Base-by-base conservation (phyloP, 2,888 invertebrate species). In the Orchesella flavescens region DNA sequence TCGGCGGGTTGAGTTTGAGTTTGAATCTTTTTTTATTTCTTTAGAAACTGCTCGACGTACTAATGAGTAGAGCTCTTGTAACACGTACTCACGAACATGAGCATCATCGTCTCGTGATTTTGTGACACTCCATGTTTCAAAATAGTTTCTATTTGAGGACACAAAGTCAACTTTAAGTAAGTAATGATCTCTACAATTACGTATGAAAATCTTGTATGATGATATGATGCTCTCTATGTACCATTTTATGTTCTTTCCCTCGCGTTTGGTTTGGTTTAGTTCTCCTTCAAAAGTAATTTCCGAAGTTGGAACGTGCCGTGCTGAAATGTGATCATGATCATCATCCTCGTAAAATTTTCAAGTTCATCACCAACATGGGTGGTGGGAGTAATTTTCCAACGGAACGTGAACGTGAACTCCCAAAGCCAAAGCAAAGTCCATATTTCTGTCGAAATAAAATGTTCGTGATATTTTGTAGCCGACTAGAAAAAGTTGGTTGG, bases 111-210 rank as follows among this genome's bases (percentile, higher is more conserved):
- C 61, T 78, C 34, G 7, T 34, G 34, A 34, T 34, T 34, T 34
- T 34, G 34, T 34, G 34, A 34, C 34, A n/a, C n/a, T n/a, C n/a
- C n/a, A 75, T 44, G 21, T 9, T 77, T 34, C 34, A 7, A 34
- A 15, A 65, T 43, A 65, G 3, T 34, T 34, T 3, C 59, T 34
- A 9, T 44, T 57, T 46, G 7, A 75, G 49, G 65, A 24, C 17
- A 46, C n/a, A n/a, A n/a, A n/a, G n/a, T n/a, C n/a, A n/a, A n/a
- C n/a, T n/a, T n/a, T n/a, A 72, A 34, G 34, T 34, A 7, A 7
- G 73, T 80, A 80, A 80, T 80, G 79, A 80, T 80, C 79, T 80
- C 73, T 80, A 65, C 79, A 80, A 73, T 79, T 80, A 80, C 49
- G 59, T 65, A 80, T 72, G 79, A 80, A 80, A 80, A 80, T 73